Evolutionary conservation across 2,113 vertebrate species (phyloP), one percentile per base, ranked within the genome.

Genomic region (Callaeas wilsoni): DNA sequence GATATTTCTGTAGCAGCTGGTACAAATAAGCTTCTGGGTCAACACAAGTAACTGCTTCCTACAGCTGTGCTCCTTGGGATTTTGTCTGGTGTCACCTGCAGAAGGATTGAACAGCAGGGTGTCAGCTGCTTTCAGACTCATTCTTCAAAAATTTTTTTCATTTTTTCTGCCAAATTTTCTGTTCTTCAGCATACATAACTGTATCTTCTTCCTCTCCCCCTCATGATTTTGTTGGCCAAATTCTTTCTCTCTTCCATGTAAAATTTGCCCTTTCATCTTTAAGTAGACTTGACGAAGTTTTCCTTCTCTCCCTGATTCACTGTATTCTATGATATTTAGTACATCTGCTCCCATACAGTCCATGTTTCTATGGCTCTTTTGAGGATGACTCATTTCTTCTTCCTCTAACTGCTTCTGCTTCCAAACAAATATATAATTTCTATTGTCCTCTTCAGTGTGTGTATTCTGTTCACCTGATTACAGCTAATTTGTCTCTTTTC

Each of bases 1-100:
- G 95, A 35, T 67, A 9, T 80, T 84, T 77, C 89, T 90, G 55
- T 59, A 80, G 89, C 92, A 95, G 94, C 87, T 78, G 94, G 92
- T 68, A 39, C 76, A 87, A 85, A 90, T 75, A 39, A 86, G 78
- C 84, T 90, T 74, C 44, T 4, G 2, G 69, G 86, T 89, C 92
- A 91, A 12, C 77, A 18, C 70, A 74, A 68, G 68, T 68, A 42
- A 49, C 76, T 63, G 90, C 60, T 69, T 7, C 55, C 12, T 32
- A 16, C 64, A 91, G 81, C 84, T 84, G 64, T 8, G 19, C 65
- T 89, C 67, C 59, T 22, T 10, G 19, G 65, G 74, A 4, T 44
- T 82, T 32, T 85, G 69, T 74, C 89, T 86, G 62, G 35, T 69
- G 73, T 62, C 87, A 78, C 74, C 69, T 84, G n/a, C 60, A 67